phyloP scores from a whole-genome alignment of 2,888 invertebrate species.

The Morpho helenor region DNA sequence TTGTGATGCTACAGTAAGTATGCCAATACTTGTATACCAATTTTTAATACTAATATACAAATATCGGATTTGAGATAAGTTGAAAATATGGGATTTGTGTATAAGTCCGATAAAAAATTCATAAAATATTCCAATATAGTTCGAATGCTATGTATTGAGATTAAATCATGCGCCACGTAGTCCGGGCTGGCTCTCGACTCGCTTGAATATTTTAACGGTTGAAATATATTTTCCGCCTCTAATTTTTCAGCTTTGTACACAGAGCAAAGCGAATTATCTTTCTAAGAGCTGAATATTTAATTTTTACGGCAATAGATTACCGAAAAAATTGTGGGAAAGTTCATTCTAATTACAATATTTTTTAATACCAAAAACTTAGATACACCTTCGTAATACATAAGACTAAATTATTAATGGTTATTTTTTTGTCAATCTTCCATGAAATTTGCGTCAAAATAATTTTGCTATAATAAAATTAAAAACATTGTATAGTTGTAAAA shows the following conservation, averaged over 20 bases:
- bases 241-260: neutral
- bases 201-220: conserved; percentile 13
- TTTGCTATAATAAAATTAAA: too few species aligned
- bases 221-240: conserved; percentile 4
- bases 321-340: neutral
- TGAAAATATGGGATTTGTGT: neutral
- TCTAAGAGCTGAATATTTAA: neutral
- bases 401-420: too few species aligned
- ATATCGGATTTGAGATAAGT: neutral
- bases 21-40: too few species aligned
- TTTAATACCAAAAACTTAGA: too few species aligned
- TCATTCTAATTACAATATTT: too few species aligned
- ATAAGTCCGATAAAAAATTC: conserved; percentile 3
- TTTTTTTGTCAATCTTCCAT: too few species aligned
- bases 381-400: too few species aligned
- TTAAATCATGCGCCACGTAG: conserved; percentile 11
- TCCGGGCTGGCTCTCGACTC: conserved; percentile 5
- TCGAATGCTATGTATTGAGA: conserved; percentile 9
- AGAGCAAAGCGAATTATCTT: neutral
- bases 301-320: neutral
- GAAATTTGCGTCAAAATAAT: too few species aligned
- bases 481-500: too few species aligned
- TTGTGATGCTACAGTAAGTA: too few species aligned
- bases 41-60: too few species aligned
- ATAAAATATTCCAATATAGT: conserved; percentile 4